A percentile compares a stretch with the other conserved stretches of the same genome.
phyloP scores from a whole-genome alignment of 2,797 vertebrate genomes.

The Antrozous pallidus region DNA sequence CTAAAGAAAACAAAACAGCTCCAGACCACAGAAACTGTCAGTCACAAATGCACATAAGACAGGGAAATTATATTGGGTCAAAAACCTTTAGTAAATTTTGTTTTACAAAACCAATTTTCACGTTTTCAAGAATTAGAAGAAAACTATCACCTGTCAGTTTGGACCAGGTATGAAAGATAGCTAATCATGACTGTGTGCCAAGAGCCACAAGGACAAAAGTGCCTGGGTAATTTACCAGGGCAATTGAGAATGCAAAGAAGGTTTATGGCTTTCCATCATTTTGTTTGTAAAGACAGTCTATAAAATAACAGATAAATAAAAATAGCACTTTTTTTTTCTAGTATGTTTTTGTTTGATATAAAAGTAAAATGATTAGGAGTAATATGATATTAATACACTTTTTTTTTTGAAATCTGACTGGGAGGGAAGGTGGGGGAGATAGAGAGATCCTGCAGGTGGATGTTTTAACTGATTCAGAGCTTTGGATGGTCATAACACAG shows the following conservation, averaged over 20 bases:
- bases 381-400: not conserved
- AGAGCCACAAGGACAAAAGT: not conserved
- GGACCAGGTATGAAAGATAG: not conserved
- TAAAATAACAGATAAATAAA: conserved; percentile 18
- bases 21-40: not conserved
- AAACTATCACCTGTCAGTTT: not conserved
- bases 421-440: not conserved
- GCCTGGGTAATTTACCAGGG: not conserved
- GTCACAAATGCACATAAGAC: not conserved
- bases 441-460: not conserved
- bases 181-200: not conserved
- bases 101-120: not conserved
- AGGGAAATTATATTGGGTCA: not conserved
- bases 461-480: not conserved
- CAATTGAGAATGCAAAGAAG: not conserved
- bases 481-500: not conserved
- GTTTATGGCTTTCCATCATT: not conserved
- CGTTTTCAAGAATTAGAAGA: conserved; percentile 33
- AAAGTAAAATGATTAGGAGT: not conserved
- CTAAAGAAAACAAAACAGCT: not conserved
- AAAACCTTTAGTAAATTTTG: not conserved
- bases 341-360: not conserved
- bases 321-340: not conserved
- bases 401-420: not conserved
- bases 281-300: not conserved